Percentiles rank a stretch among this genome's conserved stretches.
Evolutionary conservation across 2,888 invertebrate genomes (phyloP).

Genomic region (Neria commutata): DNA sequence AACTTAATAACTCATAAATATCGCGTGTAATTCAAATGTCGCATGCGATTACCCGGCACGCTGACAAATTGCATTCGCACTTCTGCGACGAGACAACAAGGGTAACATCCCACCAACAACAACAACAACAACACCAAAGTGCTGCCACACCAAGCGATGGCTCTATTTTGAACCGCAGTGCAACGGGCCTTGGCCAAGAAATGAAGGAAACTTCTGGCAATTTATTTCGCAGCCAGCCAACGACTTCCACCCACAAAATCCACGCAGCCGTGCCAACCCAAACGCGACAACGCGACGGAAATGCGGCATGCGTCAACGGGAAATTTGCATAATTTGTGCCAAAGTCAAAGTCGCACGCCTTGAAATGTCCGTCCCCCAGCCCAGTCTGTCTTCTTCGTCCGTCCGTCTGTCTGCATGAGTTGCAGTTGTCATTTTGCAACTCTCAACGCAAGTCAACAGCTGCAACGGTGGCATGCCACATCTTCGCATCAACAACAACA

Average conservation of each 20-base stretch:
- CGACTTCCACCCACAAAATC: background rate
- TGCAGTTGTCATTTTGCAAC: too few relatives aligned
- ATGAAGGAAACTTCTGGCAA: background rate
- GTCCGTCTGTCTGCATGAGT: too few relatives aligned
- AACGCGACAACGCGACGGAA: background rate
- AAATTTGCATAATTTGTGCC: constrained; percentile 17
- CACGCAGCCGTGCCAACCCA: background rate
- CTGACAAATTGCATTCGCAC: constrained; percentile 4
- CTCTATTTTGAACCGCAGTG: background rate
- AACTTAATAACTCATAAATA: constrained; percentile 5
- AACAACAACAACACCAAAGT: constrained; percentile 1
- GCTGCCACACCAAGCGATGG: background rate
- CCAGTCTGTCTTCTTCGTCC: too few relatives aligned
- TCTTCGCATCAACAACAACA: too few relatives aligned
- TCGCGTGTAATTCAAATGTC: constrained; percentile 2
- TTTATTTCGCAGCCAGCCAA: background rate
- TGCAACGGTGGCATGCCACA: too few relatives aligned
- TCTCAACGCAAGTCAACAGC: too few relatives aligned
- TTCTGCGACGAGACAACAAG: background rate
- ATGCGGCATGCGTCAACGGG: constrained; percentile 6
- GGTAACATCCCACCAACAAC: background rate
- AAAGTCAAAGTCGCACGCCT: constrained; percentile 1
- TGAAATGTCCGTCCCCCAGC: background rate
- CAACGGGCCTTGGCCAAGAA: background rate
- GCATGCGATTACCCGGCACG: background rate